Evolutionary conservation across 2,113 vertebrate genomes (phyloP).

Genomic region (Odocoileus hemionus): DNA sequence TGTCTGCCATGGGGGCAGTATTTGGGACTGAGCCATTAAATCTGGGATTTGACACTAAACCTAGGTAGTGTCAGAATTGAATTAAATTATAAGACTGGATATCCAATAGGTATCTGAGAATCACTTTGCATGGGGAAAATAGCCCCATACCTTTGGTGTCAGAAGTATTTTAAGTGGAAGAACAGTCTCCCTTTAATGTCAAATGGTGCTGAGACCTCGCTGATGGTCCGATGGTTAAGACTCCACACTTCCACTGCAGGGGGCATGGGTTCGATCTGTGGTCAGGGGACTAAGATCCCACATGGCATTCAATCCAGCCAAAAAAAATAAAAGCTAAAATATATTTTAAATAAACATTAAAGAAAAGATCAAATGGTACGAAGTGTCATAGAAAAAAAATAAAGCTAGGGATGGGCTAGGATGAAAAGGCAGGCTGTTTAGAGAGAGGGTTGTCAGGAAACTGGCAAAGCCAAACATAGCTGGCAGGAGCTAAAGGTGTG

Average conservation of each 20-base stretch:
- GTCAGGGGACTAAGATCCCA: not conserved
- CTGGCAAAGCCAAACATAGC: not conserved
- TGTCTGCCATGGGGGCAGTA: rapidly evolving
- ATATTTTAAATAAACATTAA: not conserved
- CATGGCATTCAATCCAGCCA: not conserved
- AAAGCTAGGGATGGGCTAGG: not conserved
- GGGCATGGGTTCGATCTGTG: not conserved
- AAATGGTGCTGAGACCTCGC: not conserved
- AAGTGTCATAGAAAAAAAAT: not conserved
- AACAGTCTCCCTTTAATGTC: not conserved
- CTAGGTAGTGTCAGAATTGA: not conserved
- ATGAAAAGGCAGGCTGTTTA: rapidly evolving
- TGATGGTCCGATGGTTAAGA: not conserved
- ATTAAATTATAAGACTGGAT: not conserved
- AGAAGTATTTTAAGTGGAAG: not conserved
- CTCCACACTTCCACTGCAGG: not conserved
- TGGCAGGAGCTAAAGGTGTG: not conserved
- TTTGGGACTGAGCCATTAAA: not conserved
- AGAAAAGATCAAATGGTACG: not conserved
- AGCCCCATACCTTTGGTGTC: not conserved
- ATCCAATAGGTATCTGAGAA: too few relatives aligned
- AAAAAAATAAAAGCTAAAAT: not conserved
- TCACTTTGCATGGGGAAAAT: not conserved
- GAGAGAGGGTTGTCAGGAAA: not conserved
- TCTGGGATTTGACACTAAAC: not conserved